Conservation (phyloP, 2,113 vertebrate species). For the Gallinago jamesoni region DNA sequence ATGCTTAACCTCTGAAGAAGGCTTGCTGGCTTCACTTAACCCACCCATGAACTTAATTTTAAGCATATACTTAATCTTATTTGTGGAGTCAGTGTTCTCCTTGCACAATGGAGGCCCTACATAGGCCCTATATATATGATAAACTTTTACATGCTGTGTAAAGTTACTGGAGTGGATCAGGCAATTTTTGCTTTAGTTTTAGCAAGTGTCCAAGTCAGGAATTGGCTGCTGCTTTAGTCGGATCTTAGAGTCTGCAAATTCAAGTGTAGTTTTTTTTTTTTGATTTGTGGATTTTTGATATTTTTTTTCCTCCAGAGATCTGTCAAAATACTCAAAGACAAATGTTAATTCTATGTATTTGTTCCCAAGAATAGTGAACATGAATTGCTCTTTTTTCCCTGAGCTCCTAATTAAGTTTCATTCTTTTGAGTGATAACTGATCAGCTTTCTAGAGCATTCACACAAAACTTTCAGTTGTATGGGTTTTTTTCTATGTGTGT, state of each 20-base stretch:
- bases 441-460: background rate
- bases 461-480: background rate
- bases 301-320: no score
- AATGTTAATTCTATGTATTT: background rate
- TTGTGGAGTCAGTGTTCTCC: background rate
- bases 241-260: background rate
- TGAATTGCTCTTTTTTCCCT: background rate
- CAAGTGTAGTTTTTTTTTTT: background rate
- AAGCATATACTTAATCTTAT: background rate
- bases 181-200: background rate
- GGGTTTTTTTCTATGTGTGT: background rate
- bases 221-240: background rate
- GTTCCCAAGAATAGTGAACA: background rate
- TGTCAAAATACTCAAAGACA: background rate
- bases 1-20: background rate
- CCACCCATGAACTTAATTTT: background rate
- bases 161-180: background rate
- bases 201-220: background rate
- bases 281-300: background rate
- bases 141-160: fast-evolving
- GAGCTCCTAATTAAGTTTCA: background rate
- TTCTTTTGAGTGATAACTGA: background rate
- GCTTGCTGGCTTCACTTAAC: background rate
- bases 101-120: background rate
- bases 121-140: no score